Conservation (phyloP, 2,888 invertebrate species). For the Pseudanteris insignis region DNA sequence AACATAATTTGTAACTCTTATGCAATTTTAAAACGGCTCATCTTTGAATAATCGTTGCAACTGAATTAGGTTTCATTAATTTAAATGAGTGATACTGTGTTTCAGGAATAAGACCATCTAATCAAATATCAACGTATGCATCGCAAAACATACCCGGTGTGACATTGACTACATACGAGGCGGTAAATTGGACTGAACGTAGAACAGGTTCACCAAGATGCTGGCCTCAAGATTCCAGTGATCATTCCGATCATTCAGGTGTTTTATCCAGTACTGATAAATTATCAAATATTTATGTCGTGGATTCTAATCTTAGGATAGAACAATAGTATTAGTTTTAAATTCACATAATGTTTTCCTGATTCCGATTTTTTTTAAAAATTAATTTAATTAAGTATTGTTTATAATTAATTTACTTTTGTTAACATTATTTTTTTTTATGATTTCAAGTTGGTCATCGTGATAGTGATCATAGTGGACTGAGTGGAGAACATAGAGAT, state of each 20-base stretch:
- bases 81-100: neutral
- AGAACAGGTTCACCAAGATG: conserved; percentile 54
- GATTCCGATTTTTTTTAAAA: too few relatives aligned
- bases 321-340: too few relatives aligned
- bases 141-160: conserved; percentile 66
- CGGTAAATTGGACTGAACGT: conserved; percentile 58
- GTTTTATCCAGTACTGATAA: too few relatives aligned
- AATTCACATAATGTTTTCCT: too few relatives aligned
- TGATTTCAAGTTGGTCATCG: conserved; percentile 53
- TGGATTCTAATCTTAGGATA: too few relatives aligned
- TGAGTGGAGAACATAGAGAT: conserved; percentile 61
- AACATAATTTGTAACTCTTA: too few relatives aligned
- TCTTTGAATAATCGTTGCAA: too few relatives aligned
- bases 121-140: conserved; percentile 58
- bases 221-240: conserved; percentile 62
- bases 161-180: conserved; percentile 62
- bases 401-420: too few relatives aligned
- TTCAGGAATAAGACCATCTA: conserved; percentile 59
- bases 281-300: too few relatives aligned
- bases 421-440: too few relatives aligned
- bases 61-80: neutral
- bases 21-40: too few relatives aligned
- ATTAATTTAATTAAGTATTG: too few relatives aligned
- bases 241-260: conserved; percentile 63
- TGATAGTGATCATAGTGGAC: conserved; percentile 62